Evolutionary conservation across 2,797 vertebrate genomes (phyloP).

Genomic region (Acestrorhynchus altus): DNA sequence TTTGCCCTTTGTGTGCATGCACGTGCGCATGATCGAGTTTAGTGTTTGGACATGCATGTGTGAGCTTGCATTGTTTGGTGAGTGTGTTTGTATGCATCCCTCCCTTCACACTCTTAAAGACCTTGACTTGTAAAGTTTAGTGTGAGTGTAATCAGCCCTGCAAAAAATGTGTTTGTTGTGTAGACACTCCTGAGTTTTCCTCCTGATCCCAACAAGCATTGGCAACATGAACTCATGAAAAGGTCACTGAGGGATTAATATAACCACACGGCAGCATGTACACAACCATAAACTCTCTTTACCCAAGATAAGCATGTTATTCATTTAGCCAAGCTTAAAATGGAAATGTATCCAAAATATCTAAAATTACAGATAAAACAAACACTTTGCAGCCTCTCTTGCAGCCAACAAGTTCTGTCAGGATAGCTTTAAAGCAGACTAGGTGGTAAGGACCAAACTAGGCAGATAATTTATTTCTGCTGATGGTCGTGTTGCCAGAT

Average conservation of each 20-base stretch:
- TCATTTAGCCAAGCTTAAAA: constrained; percentile 25
- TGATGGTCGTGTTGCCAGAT: too few species aligned
- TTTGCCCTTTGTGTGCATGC: too few species aligned
- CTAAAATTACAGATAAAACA: constrained; percentile 23
- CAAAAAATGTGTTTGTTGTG: constrained; percentile 16
- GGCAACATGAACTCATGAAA: constrained; percentile 20
- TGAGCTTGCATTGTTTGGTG: not conserved
- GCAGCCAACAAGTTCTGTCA: not conserved
- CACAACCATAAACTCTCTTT: constrained; percentile 19
- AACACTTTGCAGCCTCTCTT: not conserved
- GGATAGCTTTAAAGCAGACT: not conserved
- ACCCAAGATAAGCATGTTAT: constrained; percentile 37
- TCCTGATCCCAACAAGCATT: constrained; percentile 20
- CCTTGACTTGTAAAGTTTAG: not conserved
- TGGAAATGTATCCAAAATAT: not conserved
- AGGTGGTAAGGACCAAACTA: not conserved
- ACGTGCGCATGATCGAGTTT: constrained; percentile 10
- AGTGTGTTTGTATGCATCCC: not conserved
- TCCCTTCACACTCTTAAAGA: not conserved
- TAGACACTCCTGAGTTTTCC: constrained; percentile 10
- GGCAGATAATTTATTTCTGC: too few species aligned
- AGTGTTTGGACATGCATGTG: not conserved
- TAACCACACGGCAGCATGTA: constrained; percentile 21
- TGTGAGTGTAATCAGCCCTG: constrained; percentile 3
- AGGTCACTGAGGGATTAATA: constrained; percentile 36